Base-by-base conservation (phyloP, 2,113 vertebrate genomes). In the Ariopsis seemanni region DNA sequence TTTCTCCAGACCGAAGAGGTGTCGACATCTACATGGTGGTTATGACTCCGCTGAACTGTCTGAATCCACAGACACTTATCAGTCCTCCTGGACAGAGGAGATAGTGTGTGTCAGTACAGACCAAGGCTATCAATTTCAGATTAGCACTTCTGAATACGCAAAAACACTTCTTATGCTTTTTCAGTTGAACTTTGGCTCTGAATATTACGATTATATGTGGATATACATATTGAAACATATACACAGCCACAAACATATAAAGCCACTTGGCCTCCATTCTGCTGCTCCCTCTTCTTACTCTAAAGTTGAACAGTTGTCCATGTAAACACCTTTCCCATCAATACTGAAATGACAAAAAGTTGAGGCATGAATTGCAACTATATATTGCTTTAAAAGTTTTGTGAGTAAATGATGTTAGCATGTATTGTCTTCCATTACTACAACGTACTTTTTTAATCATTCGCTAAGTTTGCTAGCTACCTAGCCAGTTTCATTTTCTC, bases 1-100 rank as follows among this genome's bases (percentile, higher is more conserved):
- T 90, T 89, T 92, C 93, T 91, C 62, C 86, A 34, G 81, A 65
- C 55, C 22, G 82, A 82, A 34, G 55, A 88, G 80, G 88, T 85
- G 69, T 52, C 82, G 7, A 93, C 91, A 94, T 94, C 94, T 94
- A 94, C 94, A 94, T 94, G 92, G 90, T 86, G 89, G 91, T 92
- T 94, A 92, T 93, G 93, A 94, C 90, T 91, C 82, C 42, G 89
- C 86, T 88, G 88, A 90, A 90, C 57, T 87, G 75, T 91, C 91
- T 81, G 9, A 72, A 92, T 91, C 91, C 88, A 42, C 90, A 88
- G 89, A 92, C 5, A 86, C 91, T 93, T 87, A 91, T 91, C 62
- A 81, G 88, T 92, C 83, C 86, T 86, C 88, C 87, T 85, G 71
- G 79, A 84, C 87, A 89, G 77, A 86, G 74, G 77, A 86, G 89